Evolutionary conservation across 2,888 invertebrate genomes (phyloP).

Genomic region (Scrobipalpa costella): DNA sequence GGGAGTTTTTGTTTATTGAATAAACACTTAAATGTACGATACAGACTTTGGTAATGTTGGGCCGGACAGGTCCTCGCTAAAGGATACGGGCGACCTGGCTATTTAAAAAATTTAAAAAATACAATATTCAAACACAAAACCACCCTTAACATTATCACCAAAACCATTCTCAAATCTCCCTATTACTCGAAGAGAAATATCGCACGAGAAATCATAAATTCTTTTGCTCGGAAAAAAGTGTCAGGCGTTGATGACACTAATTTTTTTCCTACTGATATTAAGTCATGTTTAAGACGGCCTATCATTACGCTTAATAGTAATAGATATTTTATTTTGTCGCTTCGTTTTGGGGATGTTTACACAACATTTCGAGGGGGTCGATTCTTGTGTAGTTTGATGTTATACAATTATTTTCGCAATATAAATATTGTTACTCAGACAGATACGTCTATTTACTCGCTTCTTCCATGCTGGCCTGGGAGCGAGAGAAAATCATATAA

Average conservation of each 20-base stretch:
- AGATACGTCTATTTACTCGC: too few relatives aligned
- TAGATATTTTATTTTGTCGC: conserved; percentile 81
- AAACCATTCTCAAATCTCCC: conserved; percentile 48
- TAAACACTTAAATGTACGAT: too few relatives aligned
- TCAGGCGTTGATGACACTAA: conserved; percentile 69
- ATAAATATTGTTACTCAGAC: too few relatives aligned
- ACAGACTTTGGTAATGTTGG: too few relatives aligned
- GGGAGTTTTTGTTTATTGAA: too few relatives aligned
- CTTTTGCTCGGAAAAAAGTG: conserved; percentile 43
- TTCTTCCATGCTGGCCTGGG: too few relatives aligned
- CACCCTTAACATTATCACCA: conserved; percentile 46
- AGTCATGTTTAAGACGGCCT: conserved; percentile 80
- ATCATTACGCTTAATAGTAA: conserved; percentile 81
- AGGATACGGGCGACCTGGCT: too few relatives aligned
- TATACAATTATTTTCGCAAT: too few relatives aligned
- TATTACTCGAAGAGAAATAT: conserved; percentile 45
- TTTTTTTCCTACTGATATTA: conserved; percentile 80
- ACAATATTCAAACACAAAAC: conserved; percentile 1
- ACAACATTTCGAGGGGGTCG: conserved; percentile 56
- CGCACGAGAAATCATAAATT: conserved; percentile 46
- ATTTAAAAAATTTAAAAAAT: too few relatives aligned
- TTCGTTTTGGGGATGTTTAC: conserved; percentile 71
- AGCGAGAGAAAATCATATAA: too few relatives aligned
- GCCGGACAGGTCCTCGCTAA: too few relatives aligned
- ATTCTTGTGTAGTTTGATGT: too few relatives aligned